Percentiles rank a stretch among this genome's conserved stretches.
Conservation (phyloP, 2,797 vertebrate species). For the Hippopotamyrus pictus region DNA sequence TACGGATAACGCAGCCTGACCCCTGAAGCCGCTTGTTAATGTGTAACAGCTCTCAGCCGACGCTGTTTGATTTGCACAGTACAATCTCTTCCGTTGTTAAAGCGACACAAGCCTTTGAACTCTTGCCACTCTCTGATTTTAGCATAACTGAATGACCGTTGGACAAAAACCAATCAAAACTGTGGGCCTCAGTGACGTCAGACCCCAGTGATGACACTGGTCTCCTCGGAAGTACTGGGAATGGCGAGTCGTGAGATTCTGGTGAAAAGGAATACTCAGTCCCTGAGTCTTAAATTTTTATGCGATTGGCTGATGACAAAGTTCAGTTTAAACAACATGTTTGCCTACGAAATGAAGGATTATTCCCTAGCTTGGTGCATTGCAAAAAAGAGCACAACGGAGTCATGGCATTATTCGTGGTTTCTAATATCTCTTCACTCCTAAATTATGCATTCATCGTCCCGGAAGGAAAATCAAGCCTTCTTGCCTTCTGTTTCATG, state of each 20-base stretch:
- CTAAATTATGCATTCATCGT: background rate
- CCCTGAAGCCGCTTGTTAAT: constrained; percentile 44
- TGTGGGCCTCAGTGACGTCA: background rate
- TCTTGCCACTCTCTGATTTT: constrained; percentile 20
- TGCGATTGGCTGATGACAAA: background rate
- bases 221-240: background rate
- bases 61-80: constrained; percentile 45
- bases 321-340: background rate
- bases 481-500: background rate
- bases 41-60: constrained; percentile 46
- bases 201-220: background rate
- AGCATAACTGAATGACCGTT: background rate
- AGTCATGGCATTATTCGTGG: background rate
- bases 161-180: background rate
- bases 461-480: background rate
- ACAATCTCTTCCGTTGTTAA: constrained; percentile 50
- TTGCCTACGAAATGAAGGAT: background rate
- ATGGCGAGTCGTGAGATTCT: background rate
- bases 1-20: constrained; percentile 33
- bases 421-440: background rate
- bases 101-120: constrained; percentile 41
- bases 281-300: background rate
- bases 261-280: background rate
- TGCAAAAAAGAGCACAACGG: background rate
- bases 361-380: background rate